Conservation (phyloP, 1,140 invertebrate genomes). For the Batillaria attramentaria region DNA sequence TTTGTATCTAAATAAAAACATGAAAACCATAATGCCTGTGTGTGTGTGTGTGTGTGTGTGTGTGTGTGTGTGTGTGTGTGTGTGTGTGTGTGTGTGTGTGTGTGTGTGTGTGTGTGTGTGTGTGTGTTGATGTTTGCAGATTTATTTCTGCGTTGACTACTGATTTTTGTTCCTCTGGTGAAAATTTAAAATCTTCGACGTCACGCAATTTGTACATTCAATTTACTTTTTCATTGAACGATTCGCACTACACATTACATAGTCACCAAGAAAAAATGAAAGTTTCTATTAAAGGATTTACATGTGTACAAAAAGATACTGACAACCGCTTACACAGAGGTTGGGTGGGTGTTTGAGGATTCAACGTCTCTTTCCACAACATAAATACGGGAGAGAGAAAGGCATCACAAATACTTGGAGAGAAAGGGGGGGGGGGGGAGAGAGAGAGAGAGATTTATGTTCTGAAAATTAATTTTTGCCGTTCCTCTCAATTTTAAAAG, state of each 20-base stretch:
- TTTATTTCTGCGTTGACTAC: background rate
- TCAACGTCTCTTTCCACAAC: no score
- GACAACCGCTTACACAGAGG: no score
- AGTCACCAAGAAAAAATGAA: background rate
- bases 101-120: background rate
- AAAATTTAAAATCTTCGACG: background rate
- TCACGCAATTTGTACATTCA: background rate
- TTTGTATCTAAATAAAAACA: background rate
- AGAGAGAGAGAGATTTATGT: no score
- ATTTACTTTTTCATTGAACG: background rate
- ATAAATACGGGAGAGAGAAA: no score
- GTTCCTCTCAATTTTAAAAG: background rate
- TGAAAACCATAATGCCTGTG: background rate
- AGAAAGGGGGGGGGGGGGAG: no score
- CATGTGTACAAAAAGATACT: no score
- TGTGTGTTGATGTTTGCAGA: background rate
- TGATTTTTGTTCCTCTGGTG: background rate
- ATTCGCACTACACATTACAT: background rate
- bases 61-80: conserved; percentile 5
- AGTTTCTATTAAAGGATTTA: background rate
- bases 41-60: conserved; percentile 5
- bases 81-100: background rate
- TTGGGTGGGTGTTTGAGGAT: no score
- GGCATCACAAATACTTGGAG: background rate
- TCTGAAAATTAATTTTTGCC: background rate